Evolutionary conservation across 2,888 invertebrate species (phyloP).

Genomic region (Pocota personata): DNA sequence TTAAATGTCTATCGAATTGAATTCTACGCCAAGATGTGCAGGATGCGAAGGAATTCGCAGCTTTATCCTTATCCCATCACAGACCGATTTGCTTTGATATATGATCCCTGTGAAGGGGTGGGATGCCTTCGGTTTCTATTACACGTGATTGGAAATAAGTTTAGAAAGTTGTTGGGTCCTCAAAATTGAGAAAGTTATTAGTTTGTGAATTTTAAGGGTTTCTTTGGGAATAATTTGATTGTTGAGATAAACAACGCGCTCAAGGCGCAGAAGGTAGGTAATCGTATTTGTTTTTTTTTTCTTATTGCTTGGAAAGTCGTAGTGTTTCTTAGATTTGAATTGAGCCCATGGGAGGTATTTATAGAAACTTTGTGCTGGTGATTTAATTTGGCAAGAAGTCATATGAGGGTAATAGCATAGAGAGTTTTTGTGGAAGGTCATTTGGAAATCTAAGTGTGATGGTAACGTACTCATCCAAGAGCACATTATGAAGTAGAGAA

Average conservation of each 20-base stretch:
- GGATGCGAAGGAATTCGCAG: constrained; percentile 23
- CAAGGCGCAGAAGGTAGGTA: constrained; percentile 15
- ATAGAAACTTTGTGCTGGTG: not conserved
- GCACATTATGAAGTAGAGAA: no score
- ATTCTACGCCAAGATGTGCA: constrained; percentile 17
- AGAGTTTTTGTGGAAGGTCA: not conserved
- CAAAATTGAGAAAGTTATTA: constrained; percentile 61
- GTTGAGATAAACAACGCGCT: constrained; percentile 30
- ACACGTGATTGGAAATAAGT: constrained; percentile 51
- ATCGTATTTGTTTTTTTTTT: constrained; percentile 8
- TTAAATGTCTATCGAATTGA: constrained; percentile 59
- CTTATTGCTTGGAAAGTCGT: not conserved
- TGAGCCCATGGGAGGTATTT: not conserved
- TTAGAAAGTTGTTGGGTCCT: constrained; percentile 52
- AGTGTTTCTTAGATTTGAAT: not conserved
- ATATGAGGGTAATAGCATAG: not conserved
- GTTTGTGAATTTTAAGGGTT: constrained; percentile 49
- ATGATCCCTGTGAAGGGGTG: not conserved
- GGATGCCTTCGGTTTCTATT: not conserved
- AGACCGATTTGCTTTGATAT: constrained; percentile 32
- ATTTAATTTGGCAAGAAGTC: constrained; percentile 13
- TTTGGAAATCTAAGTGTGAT: no score
- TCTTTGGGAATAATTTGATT: constrained; percentile 56
- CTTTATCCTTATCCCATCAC: not conserved
- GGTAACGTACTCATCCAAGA: no score